Evolutionary conservation across 2,888 invertebrate genomes (phyloP), one percentile per base, ranked within the genome.

Genomic region (Heliconius ismenius): DNA sequence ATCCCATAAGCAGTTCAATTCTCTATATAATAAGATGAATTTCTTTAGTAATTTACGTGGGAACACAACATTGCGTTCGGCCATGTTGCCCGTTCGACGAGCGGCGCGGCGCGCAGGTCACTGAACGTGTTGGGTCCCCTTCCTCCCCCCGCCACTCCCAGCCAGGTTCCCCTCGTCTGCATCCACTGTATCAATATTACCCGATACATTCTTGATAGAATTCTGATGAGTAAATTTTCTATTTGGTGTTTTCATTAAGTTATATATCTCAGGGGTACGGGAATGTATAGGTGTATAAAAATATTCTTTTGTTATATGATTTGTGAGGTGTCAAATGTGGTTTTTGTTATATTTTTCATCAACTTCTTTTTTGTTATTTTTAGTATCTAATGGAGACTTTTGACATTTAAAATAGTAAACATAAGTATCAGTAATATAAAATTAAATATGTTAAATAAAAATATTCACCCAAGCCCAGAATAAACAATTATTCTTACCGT

Each of bases 41-140:
- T 84, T 86, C 80, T 84, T 89, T 32, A 91, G 83, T 69, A 92
- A 79, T 85, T 87, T 89, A 74, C 90, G 90, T 75, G 92, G 89
- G 82, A 92, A 92, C 2, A 89, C 84, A 1, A 91, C 86, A 77
- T 84, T 89, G 62, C 82, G 78, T 76, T 87, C 86, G 64, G 86
- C 84, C 89, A 89, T 88, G 76, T 84, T 75, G 77, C 54, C 49
- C 69, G 89, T 87, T 85, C 84, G 89, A 10, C 88, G 84, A 89
- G 89, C 90, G 83, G 89, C 87, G 90, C 89, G 91, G 81, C 89
- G 90, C 89, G 89, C 92, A 86, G 85, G 86, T 88, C 86, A 91
- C 91, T 91, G 88, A 79, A 80, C 82, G 80, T 79, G 79, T 78
- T 78, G 76, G 80, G 15, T 64, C 80, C 74, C 79, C 76, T 75